Conservation (phyloP, 2,797 vertebrate species). For the Syngnathus rostellatus region DNA sequence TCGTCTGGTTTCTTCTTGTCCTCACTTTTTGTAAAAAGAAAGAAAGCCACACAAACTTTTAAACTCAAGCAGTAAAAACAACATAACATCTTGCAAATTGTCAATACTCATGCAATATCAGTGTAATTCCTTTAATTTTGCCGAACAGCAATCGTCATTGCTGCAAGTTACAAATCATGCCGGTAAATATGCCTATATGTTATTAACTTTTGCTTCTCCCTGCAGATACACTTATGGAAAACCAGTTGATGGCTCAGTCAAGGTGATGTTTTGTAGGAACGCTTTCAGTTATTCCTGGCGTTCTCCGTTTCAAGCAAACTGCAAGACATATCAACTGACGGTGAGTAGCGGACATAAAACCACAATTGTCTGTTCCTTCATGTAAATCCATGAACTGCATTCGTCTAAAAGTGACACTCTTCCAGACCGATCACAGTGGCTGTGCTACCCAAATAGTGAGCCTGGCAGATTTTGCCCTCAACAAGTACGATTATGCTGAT, state of each 20-base stretch:
- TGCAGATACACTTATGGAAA: conserved; percentile 72
- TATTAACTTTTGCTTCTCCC: background rate
- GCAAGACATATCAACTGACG: conserved; percentile 40
- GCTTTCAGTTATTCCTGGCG: conserved; percentile 7
- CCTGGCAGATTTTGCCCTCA: conserved; percentile 42
- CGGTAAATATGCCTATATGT: background rate
- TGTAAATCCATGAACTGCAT: background rate
- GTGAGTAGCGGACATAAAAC: conserved; percentile 38
- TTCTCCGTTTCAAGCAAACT: fast-evolving
- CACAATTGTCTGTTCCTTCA: background rate
- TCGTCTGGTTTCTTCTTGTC: too few relatives aligned
- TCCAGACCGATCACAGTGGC: conserved; percentile 68
- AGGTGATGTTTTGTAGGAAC: conserved; percentile 36
- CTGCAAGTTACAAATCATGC: background rate
- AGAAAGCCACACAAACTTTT: background rate
- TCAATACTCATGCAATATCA: too few relatives aligned
- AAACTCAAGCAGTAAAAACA: background rate
- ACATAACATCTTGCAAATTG: background rate
- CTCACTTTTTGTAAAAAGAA: background rate
- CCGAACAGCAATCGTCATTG: background rate
- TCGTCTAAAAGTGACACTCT: background rate
- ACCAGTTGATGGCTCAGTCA: conserved; percentile 58
- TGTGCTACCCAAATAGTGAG: conserved; percentile 59
- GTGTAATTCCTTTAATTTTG: too few relatives aligned
- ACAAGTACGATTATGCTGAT: conserved; percentile 26